Evolutionary conservation across 1,140 invertebrate species (phyloP).

Genomic region (Formica exsecta): DNA sequence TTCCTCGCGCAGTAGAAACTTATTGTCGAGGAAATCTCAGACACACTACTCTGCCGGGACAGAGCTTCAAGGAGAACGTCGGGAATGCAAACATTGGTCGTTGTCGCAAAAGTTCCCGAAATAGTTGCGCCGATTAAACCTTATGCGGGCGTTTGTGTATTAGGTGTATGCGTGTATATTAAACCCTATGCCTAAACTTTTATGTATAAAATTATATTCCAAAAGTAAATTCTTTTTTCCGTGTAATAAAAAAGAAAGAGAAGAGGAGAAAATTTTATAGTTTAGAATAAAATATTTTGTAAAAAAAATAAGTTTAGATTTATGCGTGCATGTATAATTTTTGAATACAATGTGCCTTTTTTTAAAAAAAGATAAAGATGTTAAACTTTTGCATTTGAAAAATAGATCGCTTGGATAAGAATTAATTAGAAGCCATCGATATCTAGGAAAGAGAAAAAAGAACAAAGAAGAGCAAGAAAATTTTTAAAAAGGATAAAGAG

Average conservation of each 20-base stretch:
- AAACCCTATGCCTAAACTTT: neutral
- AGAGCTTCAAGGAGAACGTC: constrained; percentile 45
- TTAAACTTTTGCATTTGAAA: too few relatives aligned
- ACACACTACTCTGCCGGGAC: constrained; percentile 13
- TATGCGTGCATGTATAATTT: too few relatives aligned
- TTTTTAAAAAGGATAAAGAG: neutral
- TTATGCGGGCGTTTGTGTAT: neutral
- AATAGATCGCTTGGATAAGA: neutral
- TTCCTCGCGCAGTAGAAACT: constrained; percentile 33
- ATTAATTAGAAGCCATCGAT: neutral
- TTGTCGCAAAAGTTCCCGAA: neutral
- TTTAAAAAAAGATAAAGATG: too few relatives aligned
- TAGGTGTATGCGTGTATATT: too few relatives aligned
- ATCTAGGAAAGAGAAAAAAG: too few relatives aligned
- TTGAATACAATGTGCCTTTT: too few relatives aligned
- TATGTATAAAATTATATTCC: neutral
- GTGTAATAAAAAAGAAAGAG: neutral
- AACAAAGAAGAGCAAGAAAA: neutral
- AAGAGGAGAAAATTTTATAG: neutral
- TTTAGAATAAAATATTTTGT: neutral
- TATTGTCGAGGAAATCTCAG: constrained; percentile 22
- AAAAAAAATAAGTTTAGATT: neutral
- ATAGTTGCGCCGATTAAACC: constrained; percentile 34
- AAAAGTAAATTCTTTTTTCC: neutral
- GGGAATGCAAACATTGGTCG: constrained; percentile 25